Base-by-base conservation (phyloP, 2,797 vertebrate genomes). In the Rhinogobio ventralis region DNA sequence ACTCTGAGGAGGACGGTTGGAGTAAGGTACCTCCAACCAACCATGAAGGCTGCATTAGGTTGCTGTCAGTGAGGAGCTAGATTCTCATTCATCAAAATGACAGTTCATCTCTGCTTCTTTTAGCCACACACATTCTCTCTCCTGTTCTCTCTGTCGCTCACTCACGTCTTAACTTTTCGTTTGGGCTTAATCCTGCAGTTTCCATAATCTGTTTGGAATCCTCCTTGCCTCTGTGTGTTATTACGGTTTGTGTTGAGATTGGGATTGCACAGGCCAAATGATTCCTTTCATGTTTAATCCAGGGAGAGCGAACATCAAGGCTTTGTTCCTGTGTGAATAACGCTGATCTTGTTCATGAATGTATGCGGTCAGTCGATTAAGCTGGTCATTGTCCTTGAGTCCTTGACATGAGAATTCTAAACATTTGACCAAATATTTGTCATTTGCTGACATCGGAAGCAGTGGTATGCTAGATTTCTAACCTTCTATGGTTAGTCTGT, bases 121-220 rank as follows among this genome's bases (percentile, higher is more conserved):
- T 25, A 84, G 45, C 66, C 19, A 45, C 73, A 25, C 17, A 10
- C 15, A 55, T 81, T 72, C 66, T 62, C 55, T 19, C 23, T 64
- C 64, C 60, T 33, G 7, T 57, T 62, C 66, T 78, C 3, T 75
- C 15, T 5, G 17, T n/a, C 17, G 1, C 45, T 53, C 33, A 9
- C 45, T 67, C 30, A 1, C 23, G 60, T 55, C 28, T 75, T 85
- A 75, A 74, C 60, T 67, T 87, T 87, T 74, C 30, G 60, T 11
- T 82, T 57, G 51, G 57, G 1, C 39, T 60, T 85, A 83, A 87
- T 85, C 86, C 76, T 30, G 39, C 49, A 57, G 57, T 57, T 67
- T 55, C 60, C 14, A 42, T 89, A 88, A 89, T 89, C 85, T 87
- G 82, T 64, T 67, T 30, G 15, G 77, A 85, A 85, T 86, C 79